phyloP scores from a whole-genome alignment of 2,797 vertebrate species.

The Babyrousa celebensis region DNA sequence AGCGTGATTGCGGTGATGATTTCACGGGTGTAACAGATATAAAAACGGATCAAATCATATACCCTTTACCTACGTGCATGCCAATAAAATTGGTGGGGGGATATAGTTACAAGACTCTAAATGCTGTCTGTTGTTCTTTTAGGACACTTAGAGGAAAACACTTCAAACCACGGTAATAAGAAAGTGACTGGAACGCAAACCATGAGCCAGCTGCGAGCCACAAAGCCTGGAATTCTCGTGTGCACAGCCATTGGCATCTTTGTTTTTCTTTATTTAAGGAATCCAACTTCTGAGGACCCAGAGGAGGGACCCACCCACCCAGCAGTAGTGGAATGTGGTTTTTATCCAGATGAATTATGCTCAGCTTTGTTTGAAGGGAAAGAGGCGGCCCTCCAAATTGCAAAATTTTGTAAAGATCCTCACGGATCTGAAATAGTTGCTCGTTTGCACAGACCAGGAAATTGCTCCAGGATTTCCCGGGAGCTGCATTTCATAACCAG shows the following conservation, averaged over 20 bases:
- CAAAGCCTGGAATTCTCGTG: constrained; percentile 93
- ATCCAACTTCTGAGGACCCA: constrained; percentile 68
- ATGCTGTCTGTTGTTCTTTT: neutral
- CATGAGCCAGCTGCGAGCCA: constrained; percentile 93
- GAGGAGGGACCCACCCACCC: constrained; percentile 65
- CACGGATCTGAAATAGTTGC: constrained; percentile 60
- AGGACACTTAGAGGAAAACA: neutral
- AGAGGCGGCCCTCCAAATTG: constrained; percentile 86
- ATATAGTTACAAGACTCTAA: neutral
- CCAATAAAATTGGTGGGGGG: neutral
- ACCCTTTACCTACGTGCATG: too few species aligned
- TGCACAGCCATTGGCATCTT: constrained; percentile 92
- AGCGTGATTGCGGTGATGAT: neutral
- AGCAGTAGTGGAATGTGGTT: constrained; percentile 89
- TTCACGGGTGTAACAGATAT: accelerated
- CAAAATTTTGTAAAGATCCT: constrained; percentile 87
- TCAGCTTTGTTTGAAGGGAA: constrained; percentile 90
- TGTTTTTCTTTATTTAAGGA: constrained; percentile 92
- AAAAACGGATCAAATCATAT: neutral
- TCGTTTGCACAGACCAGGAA: constrained; percentile 83
- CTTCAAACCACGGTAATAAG: constrained; percentile 68
- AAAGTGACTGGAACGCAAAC: constrained; percentile 64
- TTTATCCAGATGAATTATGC: constrained; percentile 91
- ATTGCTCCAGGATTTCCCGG: constrained; percentile 91
- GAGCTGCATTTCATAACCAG: constrained; percentile 94